Base-by-base conservation (phyloP, 2,888 invertebrate genomes). In the Stenodera caucasica region DNA sequence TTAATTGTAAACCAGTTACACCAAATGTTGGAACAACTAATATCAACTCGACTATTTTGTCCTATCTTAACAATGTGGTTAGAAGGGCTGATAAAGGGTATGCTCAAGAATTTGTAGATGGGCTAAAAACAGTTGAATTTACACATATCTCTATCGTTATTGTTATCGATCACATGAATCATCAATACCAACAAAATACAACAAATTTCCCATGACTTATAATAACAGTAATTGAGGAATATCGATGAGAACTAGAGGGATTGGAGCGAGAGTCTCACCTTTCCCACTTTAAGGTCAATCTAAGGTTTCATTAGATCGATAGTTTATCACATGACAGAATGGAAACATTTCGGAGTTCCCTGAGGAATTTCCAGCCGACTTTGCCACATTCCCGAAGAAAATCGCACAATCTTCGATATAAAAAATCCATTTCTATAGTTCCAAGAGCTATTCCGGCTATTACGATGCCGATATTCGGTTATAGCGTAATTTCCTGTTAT, bases 1-100 rank as follows among this genome's bases (percentile, higher is more conserved):
- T 51, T 51, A 51, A 51, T 51, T 51, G 51, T 51, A 12, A 51
- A 30, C 32, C 15, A 52, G n/a, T 23, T 53, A 53, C n/a, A n/a
- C 15, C n/a, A 18, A 32, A 35, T 33, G 9, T 14, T 32, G 3
- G 49, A n/a, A 12, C 49, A 49, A 26, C 49, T 26, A 26, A 12
- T 49, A 30, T 30, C 5, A 26, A 12, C 49, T 15, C 14, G 18
- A 49, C 49, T 21, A 26, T 18, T 15, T 21, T n/a, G 9, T 15
- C 49, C 26, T n/a, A 26, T 49, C 30, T 30, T 30, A 30, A 30
- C 30, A 30, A 30, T 30, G 30, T 30, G 30, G 30, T 26, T 26
- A 30, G 30, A 30, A 8, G 30, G 5, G 30, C 5, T 26, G 2
- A 26, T 26, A 30, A 1, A 30, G 8, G 30, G 9, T 1, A 30